Conservation (phyloP, 2,797 vertebrate genomes). For the Alfaro cultratus region DNA sequence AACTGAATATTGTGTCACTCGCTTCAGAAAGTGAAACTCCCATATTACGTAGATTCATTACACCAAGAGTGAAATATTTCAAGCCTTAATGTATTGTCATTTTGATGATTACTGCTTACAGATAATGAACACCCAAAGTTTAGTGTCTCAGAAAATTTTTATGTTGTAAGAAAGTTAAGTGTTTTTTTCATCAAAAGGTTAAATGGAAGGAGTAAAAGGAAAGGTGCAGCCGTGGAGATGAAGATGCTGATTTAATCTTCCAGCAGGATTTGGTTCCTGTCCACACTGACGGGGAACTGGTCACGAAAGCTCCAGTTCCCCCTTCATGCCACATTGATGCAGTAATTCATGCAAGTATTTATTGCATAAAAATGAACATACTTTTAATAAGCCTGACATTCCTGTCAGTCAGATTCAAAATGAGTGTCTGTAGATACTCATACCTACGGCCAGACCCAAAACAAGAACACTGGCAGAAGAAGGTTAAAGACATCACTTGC, state of each 20-base stretch:
- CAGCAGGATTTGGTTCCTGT: background rate
- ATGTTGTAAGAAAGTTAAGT: background rate
- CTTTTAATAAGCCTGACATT: no score
- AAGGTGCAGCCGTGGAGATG: background rate
- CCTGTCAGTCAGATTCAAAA: background rate
- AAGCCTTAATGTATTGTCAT: background rate
- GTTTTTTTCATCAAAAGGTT: background rate
- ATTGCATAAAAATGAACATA: no score
- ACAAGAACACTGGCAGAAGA: background rate
- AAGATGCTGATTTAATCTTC: background rate
- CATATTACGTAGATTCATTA: background rate
- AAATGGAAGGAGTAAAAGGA: background rate
- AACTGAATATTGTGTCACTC: background rate
- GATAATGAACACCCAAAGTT: background rate
- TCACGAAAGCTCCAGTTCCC: no score
- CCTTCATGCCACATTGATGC: no score
- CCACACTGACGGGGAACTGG: no score
- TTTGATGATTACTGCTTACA: background rate
- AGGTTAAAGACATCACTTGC: conserved; percentile 54
- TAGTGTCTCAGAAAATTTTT: background rate
- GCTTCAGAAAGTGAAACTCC: background rate
- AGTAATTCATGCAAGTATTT: no score
- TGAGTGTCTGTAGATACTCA: background rate
- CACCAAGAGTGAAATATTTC: background rate
- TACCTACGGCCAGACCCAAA: no score